Percentiles rank a stretch among this genome's conserved stretches.
Evolutionary conservation across 2,888 invertebrate genomes (phyloP).

Genomic region (Eupithecia dodoneata): DNA sequence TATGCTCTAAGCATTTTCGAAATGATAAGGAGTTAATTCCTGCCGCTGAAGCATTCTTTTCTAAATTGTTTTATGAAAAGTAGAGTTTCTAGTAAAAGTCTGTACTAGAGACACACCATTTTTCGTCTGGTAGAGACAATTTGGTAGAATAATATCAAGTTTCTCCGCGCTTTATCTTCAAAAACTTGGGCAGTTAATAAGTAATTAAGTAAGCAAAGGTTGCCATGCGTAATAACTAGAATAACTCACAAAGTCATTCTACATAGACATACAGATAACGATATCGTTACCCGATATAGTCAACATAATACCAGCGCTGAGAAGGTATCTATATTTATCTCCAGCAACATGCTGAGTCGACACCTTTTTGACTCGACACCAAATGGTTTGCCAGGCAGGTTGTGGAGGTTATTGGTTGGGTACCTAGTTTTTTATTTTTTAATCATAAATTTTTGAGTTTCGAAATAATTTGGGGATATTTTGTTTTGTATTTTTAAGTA

Average conservation of each 20-base stretch:
- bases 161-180: not conserved
- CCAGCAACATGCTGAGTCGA: too few relatives aligned
- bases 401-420: too few relatives aligned
- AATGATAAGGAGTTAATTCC: conserved; percentile 31
- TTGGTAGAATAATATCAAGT: not conserved
- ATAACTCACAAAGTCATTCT: not conserved
- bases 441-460: too few relatives aligned
- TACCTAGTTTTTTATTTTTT: too few relatives aligned
- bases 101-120: not conserved
- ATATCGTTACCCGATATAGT: not conserved
- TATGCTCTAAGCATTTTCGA: conserved; percentile 13
- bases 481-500: too few relatives aligned
- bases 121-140: not conserved
- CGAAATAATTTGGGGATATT: too few relatives aligned
- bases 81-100: not conserved
- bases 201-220: not conserved
- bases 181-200: not conserved
- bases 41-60: conserved; percentile 26
- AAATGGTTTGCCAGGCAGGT: too few relatives aligned
- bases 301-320: too few relatives aligned
- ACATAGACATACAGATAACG: not conserved
- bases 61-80: conserved; percentile 26
- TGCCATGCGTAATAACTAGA: not conserved
- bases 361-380: too few relatives aligned
- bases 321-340: too few relatives aligned